Conservation (phyloP, 1,140 invertebrate species). For the Heliconius hermathena region DNA sequence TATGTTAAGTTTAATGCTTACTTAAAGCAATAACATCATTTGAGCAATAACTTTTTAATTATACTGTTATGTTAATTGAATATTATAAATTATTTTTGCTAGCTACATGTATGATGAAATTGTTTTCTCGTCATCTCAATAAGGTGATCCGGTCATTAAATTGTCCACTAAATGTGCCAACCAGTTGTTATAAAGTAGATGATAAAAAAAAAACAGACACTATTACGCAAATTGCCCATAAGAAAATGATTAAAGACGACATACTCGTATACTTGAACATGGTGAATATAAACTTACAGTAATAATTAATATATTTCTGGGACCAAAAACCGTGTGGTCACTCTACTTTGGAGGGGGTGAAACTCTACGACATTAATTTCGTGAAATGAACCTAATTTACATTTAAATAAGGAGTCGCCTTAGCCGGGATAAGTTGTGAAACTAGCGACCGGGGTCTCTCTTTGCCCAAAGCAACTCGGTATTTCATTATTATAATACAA, state of each 20-base stretch:
- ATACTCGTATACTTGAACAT: not conserved
- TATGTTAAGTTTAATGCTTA: not conserved
- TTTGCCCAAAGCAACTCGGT: slow-evolving; percentile 70
- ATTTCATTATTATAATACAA: slow-evolving; percentile 81
- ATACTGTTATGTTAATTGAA: slow-evolving; percentile 4
- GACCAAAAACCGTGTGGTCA: slow-evolving; percentile 45
- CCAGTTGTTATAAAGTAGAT: slow-evolving; percentile 2
- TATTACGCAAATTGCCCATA: slow-evolving; percentile 6
- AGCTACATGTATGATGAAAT: not conserved
- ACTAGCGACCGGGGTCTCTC: slow-evolving; percentile 75
- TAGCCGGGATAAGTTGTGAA: slow-evolving; percentile 80
- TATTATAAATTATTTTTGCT: slow-evolving; percentile 7
- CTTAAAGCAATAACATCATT: not conserved
- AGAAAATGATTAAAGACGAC: slow-evolving; percentile 7
- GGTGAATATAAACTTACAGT: not conserved
- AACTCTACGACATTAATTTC: slow-evolving; percentile 89
- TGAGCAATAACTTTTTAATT: not conserved
- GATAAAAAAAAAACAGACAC: not conserved
- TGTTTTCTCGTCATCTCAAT: not conserved
- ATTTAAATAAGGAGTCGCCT: slow-evolving; percentile 90
- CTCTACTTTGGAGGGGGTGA: slow-evolving; percentile 64
- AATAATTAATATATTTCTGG: not conserved
- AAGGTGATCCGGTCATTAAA: not conserved
- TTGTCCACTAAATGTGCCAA: not conserved
- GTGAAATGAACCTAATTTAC: slow-evolving; percentile 93